These are phyloP conservation scores for Stenodema calcarata DNA, from an alignment of 2,888 invertebrate species.

Conservation along the genomic window DNA sequence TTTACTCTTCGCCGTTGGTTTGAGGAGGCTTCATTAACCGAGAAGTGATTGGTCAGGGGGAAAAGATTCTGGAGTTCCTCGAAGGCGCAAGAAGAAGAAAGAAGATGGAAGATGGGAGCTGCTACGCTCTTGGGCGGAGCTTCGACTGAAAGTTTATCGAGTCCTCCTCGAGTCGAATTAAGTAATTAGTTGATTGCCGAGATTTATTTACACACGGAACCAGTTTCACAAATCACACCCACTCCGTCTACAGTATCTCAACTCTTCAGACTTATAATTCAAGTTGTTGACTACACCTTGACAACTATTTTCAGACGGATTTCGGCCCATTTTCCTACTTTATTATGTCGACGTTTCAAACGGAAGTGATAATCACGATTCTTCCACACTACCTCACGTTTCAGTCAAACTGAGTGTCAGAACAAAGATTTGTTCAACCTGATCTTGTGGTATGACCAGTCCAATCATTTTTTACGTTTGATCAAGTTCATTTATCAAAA, in stretches of 20 bases:
- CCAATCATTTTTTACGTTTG: too few relatives aligned
- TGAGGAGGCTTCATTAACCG: neutral
- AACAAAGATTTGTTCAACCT: too few relatives aligned
- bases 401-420: too few relatives aligned
- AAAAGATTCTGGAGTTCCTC: neutral
- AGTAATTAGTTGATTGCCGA: slow-evolving; percentile 42
- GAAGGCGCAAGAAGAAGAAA: neutral
- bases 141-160: slow-evolving; percentile 2
- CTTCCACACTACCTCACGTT: too few relatives aligned
- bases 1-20: neutral
- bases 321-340: too few relatives aligned
- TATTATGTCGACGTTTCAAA: too few relatives aligned
- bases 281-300: neutral
- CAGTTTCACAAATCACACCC: slow-evolving; percentile 23
- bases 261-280: neutral
- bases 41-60: neutral
- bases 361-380: too few relatives aligned
- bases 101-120: slow-evolving; percentile 11
- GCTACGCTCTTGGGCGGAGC: slow-evolving; percentile 4
- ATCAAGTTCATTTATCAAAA: too few relatives aligned
- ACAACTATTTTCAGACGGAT: neutral
- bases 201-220: slow-evolving; percentile 39
- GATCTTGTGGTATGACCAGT: too few relatives aligned
- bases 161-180: slow-evolving; percentile 27
- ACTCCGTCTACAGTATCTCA: neutral